phyloP scores from a whole-genome alignment of 2,888 invertebrate genomes.

The Spilosoma lubricipeda region DNA sequence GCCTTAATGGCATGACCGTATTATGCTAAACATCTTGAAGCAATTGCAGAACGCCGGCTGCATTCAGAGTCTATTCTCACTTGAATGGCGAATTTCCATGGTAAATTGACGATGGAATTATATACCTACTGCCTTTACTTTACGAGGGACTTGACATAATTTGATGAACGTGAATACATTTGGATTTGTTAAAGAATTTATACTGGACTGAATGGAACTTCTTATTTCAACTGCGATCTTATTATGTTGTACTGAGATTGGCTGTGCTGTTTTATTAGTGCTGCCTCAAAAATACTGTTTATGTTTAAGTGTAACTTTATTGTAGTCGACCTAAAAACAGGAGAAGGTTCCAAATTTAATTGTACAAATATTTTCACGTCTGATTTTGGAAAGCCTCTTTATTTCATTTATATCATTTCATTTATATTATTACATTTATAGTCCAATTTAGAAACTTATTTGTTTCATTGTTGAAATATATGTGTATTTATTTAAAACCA shows the following conservation, averaged over 20 bases:
- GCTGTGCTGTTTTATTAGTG: not conserved
- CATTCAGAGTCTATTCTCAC: slow-evolving; percentile 71
- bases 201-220: slow-evolving; percentile 3
- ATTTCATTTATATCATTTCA: too few species aligned
- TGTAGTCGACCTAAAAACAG: not conserved
- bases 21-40: slow-evolving; percentile 79
- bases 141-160: slow-evolving; percentile 22
- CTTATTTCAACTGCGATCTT: not conserved
- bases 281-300: not conserved
- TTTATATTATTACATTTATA: too few species aligned
- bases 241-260: slow-evolving; percentile 2
- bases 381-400: too few species aligned
- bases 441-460: too few species aligned
- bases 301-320: not conserved
- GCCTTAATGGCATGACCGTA: slow-evolving; percentile 76
- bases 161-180: slow-evolving; percentile 37
- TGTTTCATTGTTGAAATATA: too few species aligned
- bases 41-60: slow-evolving; percentile 71
- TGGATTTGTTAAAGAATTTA: slow-evolving; percentile 24
- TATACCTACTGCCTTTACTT: slow-evolving; percentile 36
- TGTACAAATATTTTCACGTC: too few species aligned
- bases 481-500: too few species aligned
- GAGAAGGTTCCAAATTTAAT: too few species aligned
- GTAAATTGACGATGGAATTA: slow-evolving; percentile 61
- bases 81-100: slow-evolving; percentile 71